Evolutionary conservation across 2,888 invertebrate genomes (phyloP), one percentile per base, ranked within the genome.

Genomic region (Melieria omissa): DNA sequence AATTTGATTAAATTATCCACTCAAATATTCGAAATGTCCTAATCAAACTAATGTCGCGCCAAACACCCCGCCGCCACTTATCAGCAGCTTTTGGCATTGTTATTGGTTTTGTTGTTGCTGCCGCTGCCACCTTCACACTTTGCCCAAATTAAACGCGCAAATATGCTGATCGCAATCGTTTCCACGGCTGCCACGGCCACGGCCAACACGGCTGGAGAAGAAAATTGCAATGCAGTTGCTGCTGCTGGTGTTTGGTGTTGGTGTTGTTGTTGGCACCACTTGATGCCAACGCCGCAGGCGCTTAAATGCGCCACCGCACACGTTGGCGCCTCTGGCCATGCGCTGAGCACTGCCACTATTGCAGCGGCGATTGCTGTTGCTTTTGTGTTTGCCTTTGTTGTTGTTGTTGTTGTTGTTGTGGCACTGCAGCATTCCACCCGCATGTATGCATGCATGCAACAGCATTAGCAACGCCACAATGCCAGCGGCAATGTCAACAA

Each of bases 1-100:
- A 67, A 67, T 67, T 67, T 67, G 52, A 67, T 67, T 67, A 67
- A 67, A 67, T 67, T 67, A 67, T 67, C 60, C 60, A 61, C 57
- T 67, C 60, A 57, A 67, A 67, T 61, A 67, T 60, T 67, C 57
- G 49, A n/a, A 67, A 67, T 67, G 67, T 49, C 60, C 67, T 67
- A 60, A 67, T 67, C 67, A 65, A 65, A 49, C 67, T 60, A 44
- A 67, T 44, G 45, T 52, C 41, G 7, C 52, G 42, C 41, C 29
- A 29, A 29, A 29, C 29, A 29, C 29, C 5, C 45, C 7, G 14
- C 29, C 46, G 41, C 42, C 44, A 16, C 58, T 41, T 41, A 55
- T 41, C 29, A 29, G 29, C 29, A 2, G 49, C 29, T 10, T n/a
- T 5, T 14, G 12, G 12, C 6, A 41, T 41, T 60, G 7, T 58